Evolutionary conservation across 2,113 vertebrate genomes (phyloP).

Genomic region (Glareola pratincola): DNA sequence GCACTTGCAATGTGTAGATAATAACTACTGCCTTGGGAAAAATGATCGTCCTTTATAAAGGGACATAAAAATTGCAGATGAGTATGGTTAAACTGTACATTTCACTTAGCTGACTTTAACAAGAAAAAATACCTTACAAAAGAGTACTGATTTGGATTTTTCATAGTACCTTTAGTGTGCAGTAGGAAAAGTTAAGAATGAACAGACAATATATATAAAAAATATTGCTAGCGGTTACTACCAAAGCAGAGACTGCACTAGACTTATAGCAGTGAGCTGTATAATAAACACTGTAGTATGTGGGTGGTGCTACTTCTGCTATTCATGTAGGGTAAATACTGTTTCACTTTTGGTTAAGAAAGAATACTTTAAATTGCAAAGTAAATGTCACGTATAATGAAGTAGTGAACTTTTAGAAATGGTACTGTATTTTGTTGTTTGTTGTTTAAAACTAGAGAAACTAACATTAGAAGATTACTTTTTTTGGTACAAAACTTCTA

Average conservation of each 20-base stretch:
- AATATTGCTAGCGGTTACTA: background rate
- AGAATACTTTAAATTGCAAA: background rate
- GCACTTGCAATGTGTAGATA: background rate
- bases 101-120: background rate
- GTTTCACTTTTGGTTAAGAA: background rate
- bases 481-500: background rate
- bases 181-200: background rate
- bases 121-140: background rate
- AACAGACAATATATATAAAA: background rate
- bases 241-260: background rate
- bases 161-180: background rate
- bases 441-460: background rate
- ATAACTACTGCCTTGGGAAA: background rate
- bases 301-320: background rate
- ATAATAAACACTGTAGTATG: background rate
- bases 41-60: background rate
- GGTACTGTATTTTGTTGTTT: background rate
- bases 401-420: background rate
- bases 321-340: background rate
- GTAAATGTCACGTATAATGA: background rate
- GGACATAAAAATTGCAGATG: background rate
- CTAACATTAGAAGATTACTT: background rate
- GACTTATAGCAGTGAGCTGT: background rate
- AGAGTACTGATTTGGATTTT: background rate
- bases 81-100: background rate